Percentiles rank a stretch among this genome's conserved stretches.
phyloP scores from a whole-genome alignment of 2,113 vertebrate genomes.

The Heterochromis multidens region DNA sequence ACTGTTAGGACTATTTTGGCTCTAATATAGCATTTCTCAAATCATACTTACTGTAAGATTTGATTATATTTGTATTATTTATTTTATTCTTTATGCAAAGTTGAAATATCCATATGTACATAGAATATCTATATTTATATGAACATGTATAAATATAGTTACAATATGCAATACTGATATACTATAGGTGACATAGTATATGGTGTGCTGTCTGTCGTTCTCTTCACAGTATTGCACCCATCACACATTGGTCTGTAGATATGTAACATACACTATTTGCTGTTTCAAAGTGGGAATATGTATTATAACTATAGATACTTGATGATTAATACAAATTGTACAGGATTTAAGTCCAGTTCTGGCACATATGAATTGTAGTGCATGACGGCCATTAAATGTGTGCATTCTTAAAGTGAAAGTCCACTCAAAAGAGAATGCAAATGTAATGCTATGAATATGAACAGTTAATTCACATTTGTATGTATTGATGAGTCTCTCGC shows the following conservation, averaged over 20 bases:
- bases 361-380: constrained; percentile 75
- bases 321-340: constrained; percentile 78
- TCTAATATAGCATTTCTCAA: constrained; percentile 77
- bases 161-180: constrained; percentile 75
- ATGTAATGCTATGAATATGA: constrained; percentile 49
- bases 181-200: constrained; percentile 70
- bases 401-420: constrained; percentile 52
- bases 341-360: constrained; percentile 77
- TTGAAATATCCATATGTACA: constrained; percentile 81
- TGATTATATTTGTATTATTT: constrained; percentile 80
- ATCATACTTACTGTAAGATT: constrained; percentile 73
- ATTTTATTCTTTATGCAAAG: constrained; percentile 81
- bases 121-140: constrained; percentile 82
- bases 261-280: constrained; percentile 78
- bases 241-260: constrained; percentile 76
- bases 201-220: constrained; percentile 64
- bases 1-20: constrained; percentile 70
- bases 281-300: constrained; percentile 71
- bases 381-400: constrained; percentile 55
- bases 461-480: constrained; percentile 33
- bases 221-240: constrained; percentile 70
- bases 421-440: constrained; percentile 48
- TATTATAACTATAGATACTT: constrained; percentile 79
- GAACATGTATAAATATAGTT: constrained; percentile 79
- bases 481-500: constrained; percentile 33